Evolutionary conservation across 2,797 vertebrate genomes (phyloP), one percentile per base, ranked within the genome.

Genomic region (Manis pentadactyla): DNA sequence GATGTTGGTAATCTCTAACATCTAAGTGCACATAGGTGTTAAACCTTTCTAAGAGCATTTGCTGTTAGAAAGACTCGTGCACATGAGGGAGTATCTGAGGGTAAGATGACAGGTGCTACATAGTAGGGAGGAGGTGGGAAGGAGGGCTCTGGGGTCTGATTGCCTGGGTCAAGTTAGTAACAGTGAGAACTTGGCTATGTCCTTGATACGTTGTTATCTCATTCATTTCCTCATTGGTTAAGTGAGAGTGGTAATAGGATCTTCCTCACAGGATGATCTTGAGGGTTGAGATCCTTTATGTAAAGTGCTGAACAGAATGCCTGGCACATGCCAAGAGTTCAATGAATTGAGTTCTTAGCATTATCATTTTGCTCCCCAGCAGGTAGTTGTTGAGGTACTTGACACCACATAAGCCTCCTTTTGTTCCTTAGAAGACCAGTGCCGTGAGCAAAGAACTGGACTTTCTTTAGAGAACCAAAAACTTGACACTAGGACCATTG

Each of bases 391-490:
- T 63, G 31, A 82, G 63, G 21, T 39, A 34, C 19, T 27, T 57
- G 49, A 77, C 0, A 51, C n/a, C 71, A 27, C n/a, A 19, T 42
- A 42, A 37, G 2, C 59, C 29, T 53, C 68, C 19, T 71, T 51
- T 81, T 71, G 53, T 23, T 91, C 61, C 89, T 79, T 59, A 31
- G 73, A 19, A 92, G 63, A 68, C 25, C 82, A 74, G 17, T 37
- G 13, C 12, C 15, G 31, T 17, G 83, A 85, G 87, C 66, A 89
- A n/a, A 96, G 68, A 75, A 46, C 3, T 39, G 49, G 79, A 25
- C 25, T 73, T 89, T 87, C 53, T 92, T 64, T 39, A 63, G 91
- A 78, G 68, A 90, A 73, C 79, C 42, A 59, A 29, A 87, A 55
- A 49, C 34, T 63, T 29, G 49, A 21, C 25, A 29, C 11, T 64